Evolutionary conservation across 2,797 vertebrate species (phyloP).

Genomic region (Saxicola maurus): DNA sequence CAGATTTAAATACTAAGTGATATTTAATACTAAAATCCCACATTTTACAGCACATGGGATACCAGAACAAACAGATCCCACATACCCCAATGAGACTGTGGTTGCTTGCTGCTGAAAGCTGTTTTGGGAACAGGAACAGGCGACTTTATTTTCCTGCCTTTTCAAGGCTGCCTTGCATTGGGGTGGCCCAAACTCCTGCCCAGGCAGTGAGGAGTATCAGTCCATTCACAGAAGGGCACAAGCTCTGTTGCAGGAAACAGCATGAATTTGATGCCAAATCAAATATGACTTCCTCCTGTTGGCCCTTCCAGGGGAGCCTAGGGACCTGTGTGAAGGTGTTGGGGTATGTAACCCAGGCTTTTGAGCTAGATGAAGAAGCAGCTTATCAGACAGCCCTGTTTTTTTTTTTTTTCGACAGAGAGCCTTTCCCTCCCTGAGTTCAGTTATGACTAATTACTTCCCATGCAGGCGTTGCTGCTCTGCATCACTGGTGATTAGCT

Average conservation of each 20-base stretch:
- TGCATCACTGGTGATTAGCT: conserved; percentile 8
- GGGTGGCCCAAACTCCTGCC: not conserved
- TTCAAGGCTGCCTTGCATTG: not conserved
- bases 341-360: not conserved
- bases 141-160: not conserved
- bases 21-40: not conserved
- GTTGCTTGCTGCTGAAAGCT: not conserved
- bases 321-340: not conserved
- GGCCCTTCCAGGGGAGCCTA: not conserved
- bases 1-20: not conserved
- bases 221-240: accelerated
- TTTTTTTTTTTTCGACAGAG: not conserved
- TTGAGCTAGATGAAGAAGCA: not conserved
- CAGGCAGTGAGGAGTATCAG: not conserved
- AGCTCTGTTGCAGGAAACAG: not conserved
- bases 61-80: not conserved
- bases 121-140: not conserved
- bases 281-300: not conserved
- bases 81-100: accelerated
- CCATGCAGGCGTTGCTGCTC: not conserved
- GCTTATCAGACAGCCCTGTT: not conserved
- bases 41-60: not conserved
- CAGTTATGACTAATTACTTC: conserved; percentile 18
- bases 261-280: accelerated
- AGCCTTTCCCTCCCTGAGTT: not conserved